A percentile compares a stretch with the other conserved stretches of the same genome.
Evolutionary conservation across 2,797 vertebrate genomes (phyloP).

Genomic region (Characodon lateralis): DNA sequence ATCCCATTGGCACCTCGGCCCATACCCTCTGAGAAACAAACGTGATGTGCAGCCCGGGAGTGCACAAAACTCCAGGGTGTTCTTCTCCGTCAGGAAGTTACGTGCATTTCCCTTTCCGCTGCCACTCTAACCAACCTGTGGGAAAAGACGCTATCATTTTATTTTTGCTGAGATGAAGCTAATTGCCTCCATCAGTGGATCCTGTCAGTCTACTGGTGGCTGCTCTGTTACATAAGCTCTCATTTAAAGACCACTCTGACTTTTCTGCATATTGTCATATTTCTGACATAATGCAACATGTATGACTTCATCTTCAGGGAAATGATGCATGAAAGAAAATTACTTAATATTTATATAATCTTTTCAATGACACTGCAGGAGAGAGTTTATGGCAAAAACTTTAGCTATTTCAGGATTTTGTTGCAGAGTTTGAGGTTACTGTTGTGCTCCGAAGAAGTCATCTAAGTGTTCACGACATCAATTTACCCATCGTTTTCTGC

Average conservation of each 20-base stretch:
- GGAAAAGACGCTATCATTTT: slow-evolving; percentile 51
- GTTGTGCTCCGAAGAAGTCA: neutral
- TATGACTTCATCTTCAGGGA: neutral
- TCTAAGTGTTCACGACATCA: neutral
- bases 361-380: neutral
- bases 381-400: neutral
- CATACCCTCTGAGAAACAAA: slow-evolving; percentile 21
- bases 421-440: neutral
- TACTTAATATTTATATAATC: too few species aligned
- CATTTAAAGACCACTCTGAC: neutral
- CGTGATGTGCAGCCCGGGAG: slow-evolving; percentile 27
- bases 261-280: neutral
- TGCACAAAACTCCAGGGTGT: slow-evolving; percentile 31
- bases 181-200: slow-evolving; percentile 26
- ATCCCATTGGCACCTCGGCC: slow-evolving; percentile 20
- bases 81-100: slow-evolving; percentile 40
- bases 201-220: slow-evolving; percentile 10
- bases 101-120: slow-evolving; percentile 47
- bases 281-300: slow-evolving; percentile 1
- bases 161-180: slow-evolving; percentile 11
- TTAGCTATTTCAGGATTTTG: neutral
- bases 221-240: slow-evolving; percentile 10
- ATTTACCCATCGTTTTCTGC: neutral
- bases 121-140: slow-evolving; percentile 28
- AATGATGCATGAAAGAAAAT: neutral